These are phyloP conservation scores for Ephialtes manifestator DNA, from an alignment of 2,888 invertebrate genomes.

Conservation along the genomic window DNA sequence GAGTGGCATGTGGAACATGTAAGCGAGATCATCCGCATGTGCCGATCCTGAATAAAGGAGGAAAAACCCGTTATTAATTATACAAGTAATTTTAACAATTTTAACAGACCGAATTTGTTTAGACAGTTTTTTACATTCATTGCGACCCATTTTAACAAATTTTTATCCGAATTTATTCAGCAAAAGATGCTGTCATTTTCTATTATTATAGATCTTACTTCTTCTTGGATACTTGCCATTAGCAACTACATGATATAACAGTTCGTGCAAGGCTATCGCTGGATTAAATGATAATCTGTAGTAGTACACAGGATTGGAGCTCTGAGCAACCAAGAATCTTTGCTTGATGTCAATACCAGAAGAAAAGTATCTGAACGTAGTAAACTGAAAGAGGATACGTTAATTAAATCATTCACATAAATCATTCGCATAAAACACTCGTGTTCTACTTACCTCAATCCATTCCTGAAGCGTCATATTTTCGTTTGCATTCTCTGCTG, in stretches of 20 bases:
- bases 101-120: too few relatives aligned
- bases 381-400: conserved; percentile 33
- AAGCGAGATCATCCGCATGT: conserved; percentile 89
- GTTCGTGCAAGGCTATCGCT: conserved; percentile 42
- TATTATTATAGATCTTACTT: background rate
- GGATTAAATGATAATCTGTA: conserved; percentile 70
- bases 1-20: conserved; percentile 86
- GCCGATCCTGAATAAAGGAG: conserved; percentile 85
- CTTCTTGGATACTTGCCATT: conserved; percentile 43
- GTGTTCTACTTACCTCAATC: conserved; percentile 12
- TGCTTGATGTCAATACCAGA: conserved; percentile 71
- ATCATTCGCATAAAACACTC: background rate
- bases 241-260: conserved; percentile 27
- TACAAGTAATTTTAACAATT: background rate
- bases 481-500: background rate
- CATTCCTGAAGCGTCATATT: conserved; percentile 19
- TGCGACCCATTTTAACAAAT: too few relatives aligned
- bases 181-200: background rate
- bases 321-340: conserved; percentile 59
- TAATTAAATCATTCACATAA: background rate
- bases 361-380: conserved; percentile 55
- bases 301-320: conserved; percentile 67
- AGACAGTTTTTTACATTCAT: too few relatives aligned
- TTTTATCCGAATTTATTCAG: background rate
- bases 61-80: background rate